Evolutionary conservation across 2,113 vertebrate genomes (phyloP).

Genomic region (Monarcha castaneiventris): DNA sequence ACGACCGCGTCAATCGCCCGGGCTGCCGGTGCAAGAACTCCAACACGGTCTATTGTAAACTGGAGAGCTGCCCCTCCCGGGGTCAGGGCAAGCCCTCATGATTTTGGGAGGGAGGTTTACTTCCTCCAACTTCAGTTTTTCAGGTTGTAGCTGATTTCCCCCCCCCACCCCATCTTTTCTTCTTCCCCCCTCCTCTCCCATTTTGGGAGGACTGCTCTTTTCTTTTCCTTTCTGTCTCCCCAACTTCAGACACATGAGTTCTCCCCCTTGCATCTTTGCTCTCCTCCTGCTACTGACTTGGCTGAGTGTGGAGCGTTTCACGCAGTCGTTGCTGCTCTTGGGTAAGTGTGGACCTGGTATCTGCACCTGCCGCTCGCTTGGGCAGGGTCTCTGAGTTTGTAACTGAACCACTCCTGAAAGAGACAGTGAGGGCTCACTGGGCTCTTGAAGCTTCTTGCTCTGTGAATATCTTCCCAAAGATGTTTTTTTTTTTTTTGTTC

Average conservation of each 20-base stretch:
- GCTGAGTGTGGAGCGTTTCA: slow-evolving; percentile 21
- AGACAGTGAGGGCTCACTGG: slow-evolving; percentile 38
- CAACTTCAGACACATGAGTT: slow-evolving; percentile 46
- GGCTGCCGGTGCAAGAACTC: slow-evolving; percentile 98
- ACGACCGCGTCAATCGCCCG: slow-evolving; percentile 88
- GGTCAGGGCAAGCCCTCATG: slow-evolving; percentile 89
- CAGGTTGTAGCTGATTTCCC: slow-evolving; percentile 61
- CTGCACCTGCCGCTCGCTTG: slow-evolving; percentile 64
- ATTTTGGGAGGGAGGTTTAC: slow-evolving; percentile 69
- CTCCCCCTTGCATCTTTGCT: slow-evolving; percentile 61
- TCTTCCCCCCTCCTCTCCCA: background rate
- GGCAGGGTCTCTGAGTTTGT: slow-evolving; percentile 68
- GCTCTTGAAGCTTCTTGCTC: slow-evolving; percentile 70
- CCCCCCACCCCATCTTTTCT: background rate
- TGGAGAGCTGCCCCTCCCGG: slow-evolving; percentile 88
- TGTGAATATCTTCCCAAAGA: slow-evolving; percentile 79
- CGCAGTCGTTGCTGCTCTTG: slow-evolving; percentile 21
- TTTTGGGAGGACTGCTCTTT: background rate
- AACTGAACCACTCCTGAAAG: slow-evolving; percentile 55
- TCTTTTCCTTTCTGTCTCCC: slow-evolving; percentile 10
- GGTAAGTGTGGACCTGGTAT: slow-evolving; percentile 66
- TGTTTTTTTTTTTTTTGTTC: slow-evolving; percentile 18
- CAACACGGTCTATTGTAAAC: slow-evolving; percentile 97
- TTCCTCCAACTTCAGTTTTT: slow-evolving; percentile 64
- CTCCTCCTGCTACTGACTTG: background rate